Conservation (phyloP, 2,888 invertebrate genomes). For the Leucophenga montana region DNA sequence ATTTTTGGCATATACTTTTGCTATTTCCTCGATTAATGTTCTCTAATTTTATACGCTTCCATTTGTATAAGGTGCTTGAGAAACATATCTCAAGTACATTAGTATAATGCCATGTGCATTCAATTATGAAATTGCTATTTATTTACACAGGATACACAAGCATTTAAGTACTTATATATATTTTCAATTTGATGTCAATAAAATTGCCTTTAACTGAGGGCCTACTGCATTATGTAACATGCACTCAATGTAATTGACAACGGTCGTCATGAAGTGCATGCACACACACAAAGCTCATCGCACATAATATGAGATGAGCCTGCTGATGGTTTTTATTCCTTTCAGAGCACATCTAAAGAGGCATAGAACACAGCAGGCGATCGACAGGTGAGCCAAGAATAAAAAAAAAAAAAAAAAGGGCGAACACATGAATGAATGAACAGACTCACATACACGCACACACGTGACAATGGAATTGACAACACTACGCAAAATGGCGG, state of each 20-base stretch:
- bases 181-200: conserved; percentile 31
- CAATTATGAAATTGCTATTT: no score
- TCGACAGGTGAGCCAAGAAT: background rate
- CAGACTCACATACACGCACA: background rate
- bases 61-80: background rate
- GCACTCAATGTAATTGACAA: conserved; percentile 62
- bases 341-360: no score
- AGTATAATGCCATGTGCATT: no score
- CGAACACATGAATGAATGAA: background rate
- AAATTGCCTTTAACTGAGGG: conserved; percentile 29
- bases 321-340: background rate
- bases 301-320: background rate
- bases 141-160: no score
- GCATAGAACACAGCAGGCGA: background rate
- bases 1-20: no score
- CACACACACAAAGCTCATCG: background rate
- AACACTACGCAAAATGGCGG: conserved; percentile 16
- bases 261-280: conserved; percentile 39
- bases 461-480: background rate
- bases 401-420: background rate
- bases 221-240: conserved; percentile 52
- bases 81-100: no score
- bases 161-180: no score
- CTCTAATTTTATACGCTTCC: background rate
- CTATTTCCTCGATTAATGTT: no score